A percentile compares a stretch with the other conserved stretches of the same genome.
Evolutionary conservation across 2,113 vertebrate genomes (phyloP).

Genomic region (Psilopogon haemacephalus): DNA sequence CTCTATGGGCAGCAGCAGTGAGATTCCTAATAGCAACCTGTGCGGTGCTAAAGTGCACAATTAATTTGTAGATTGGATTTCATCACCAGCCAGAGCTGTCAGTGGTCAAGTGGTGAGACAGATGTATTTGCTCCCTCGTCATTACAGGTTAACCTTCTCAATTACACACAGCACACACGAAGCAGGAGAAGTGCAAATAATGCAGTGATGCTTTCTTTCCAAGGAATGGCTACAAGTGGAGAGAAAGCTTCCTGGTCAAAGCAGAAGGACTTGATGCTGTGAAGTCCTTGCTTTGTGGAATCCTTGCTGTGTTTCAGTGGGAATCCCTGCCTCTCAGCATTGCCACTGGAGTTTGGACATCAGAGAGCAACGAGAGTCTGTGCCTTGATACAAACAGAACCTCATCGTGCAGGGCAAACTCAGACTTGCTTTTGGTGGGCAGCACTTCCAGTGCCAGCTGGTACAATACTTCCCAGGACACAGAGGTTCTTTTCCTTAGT

Average conservation of each 20-base stretch:
- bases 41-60: background rate
- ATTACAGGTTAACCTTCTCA: background rate
- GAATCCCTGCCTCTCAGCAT: background rate
- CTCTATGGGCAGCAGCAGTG: background rate
- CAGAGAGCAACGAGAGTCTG: too few species aligned
- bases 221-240: background rate
- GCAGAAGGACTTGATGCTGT: background rate
- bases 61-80: conserved; percentile 32
- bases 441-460: too few species aligned
- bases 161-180: background rate
- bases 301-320: too few species aligned
- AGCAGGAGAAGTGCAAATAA: background rate
- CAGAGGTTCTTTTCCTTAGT: too few species aligned
- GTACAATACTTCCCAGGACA: too few species aligned
- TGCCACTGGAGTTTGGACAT: too few species aligned
- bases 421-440: too few species aligned
- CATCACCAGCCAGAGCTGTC: background rate
- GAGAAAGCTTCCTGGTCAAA: background rate
- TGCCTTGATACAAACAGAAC: too few species aligned
- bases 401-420: too few species aligned
- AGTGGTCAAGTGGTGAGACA: background rate
- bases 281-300: too few species aligned
- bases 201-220: background rate
- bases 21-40: background rate
- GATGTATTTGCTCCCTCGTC: background rate